A percentile compares a stretch with the other conserved stretches of the same genome.
phyloP scores from a whole-genome alignment of 2,888 invertebrate genomes.

The Oxycera nigricornis region DNA sequence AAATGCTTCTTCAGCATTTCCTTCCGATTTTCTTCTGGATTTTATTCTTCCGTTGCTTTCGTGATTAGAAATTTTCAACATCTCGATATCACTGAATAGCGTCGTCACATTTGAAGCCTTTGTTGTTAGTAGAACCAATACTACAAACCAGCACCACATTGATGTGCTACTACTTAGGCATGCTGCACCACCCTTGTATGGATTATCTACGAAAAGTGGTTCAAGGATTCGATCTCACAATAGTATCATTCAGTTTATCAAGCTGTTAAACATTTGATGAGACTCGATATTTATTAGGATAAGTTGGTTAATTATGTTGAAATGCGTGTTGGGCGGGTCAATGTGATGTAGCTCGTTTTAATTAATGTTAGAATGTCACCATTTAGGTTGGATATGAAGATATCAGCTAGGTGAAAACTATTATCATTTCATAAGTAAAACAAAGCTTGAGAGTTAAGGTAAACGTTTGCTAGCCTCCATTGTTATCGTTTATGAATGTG shows the following conservation, averaged over 20 bases:
- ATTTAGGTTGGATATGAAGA: no score
- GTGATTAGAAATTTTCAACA: background rate
- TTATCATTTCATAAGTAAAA: no score
- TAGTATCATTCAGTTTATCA: conserved; percentile 16
- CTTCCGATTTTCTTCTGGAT: background rate
- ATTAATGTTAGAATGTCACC: no score
- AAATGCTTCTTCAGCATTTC: background rate
- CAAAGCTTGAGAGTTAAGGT: no score
- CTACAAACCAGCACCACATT: conserved; percentile 25
- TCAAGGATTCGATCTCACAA: conserved; percentile 43
- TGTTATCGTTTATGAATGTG: no score
- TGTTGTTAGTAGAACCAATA: conserved; percentile 23
- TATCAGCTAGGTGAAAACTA: no score
- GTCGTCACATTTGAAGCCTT: background rate
- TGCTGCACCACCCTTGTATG: conserved; percentile 52
- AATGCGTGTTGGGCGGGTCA: background rate
- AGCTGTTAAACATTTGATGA: background rate
- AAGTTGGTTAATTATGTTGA: background rate
- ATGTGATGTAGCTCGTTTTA: background rate
- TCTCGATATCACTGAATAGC: background rate
- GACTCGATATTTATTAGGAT: background rate
- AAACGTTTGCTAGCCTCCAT: no score
- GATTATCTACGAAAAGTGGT: conserved; percentile 53
- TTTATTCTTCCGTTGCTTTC: background rate
- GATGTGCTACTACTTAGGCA: conserved; percentile 28